Evolutionary conservation across 64 coral and sea anemone genomes (phyloP).

Genomic region (Montipora foliosa): DNA sequence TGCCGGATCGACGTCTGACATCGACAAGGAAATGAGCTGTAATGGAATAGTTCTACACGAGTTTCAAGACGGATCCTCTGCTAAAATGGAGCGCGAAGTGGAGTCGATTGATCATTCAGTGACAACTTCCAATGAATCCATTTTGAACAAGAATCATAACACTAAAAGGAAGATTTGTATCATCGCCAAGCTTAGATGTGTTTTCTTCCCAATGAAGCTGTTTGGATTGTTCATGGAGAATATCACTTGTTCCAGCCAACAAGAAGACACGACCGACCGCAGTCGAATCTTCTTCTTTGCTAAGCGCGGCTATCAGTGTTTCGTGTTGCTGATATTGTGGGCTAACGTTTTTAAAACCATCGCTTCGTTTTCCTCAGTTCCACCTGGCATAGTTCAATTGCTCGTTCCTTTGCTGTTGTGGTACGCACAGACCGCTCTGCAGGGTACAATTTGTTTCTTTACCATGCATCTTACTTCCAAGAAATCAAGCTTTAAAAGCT

Average conservation of each 20-base stretch:
- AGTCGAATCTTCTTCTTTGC: background rate
- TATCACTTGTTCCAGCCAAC: background rate
- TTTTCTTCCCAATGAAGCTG: slow-evolving; percentile 37
- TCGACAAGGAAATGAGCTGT: background rate
- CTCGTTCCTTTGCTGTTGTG: background rate
- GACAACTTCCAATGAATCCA: background rate
- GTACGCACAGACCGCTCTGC: slow-evolving; percentile 24
- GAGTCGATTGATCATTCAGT: background rate
- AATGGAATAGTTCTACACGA: background rate
- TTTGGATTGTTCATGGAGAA: slow-evolving; percentile 36
- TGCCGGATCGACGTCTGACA: background rate
- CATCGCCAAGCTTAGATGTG: slow-evolving; percentile 5
- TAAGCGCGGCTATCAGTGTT: slow-evolving; percentile 15
- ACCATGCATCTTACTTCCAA: slow-evolving; percentile 31
- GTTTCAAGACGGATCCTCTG: background rate
- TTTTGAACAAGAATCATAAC: background rate
- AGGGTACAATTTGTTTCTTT: slow-evolving; percentile 35
- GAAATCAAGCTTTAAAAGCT: slow-evolving; percentile 32
- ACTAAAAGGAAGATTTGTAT: background rate
- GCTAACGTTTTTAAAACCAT: slow-evolving; percentile 15
- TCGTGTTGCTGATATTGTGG: slow-evolving; percentile 32
- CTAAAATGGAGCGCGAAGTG: background rate
- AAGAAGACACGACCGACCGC: background rate
- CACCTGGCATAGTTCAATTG: background rate
- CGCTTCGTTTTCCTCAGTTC: slow-evolving; percentile 31